phyloP scores from a whole-genome alignment of 1,140 invertebrate genomes.

The Aphelenchoides besseyi region DNA sequence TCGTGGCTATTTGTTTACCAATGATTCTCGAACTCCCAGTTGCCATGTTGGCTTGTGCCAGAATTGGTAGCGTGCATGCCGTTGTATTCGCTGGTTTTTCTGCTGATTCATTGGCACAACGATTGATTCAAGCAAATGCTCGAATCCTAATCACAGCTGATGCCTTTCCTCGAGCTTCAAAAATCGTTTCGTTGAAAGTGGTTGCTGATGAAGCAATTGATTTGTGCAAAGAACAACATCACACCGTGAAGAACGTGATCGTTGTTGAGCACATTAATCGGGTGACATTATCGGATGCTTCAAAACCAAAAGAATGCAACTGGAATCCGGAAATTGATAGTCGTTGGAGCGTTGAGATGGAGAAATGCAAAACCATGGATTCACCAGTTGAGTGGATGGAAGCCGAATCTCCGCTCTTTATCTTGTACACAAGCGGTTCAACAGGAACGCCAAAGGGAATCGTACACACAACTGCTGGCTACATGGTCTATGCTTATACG shows the following conservation, averaged over 20 bases:
- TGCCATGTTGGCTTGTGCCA: constrained; percentile 88
- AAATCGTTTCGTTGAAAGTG: constrained; percentile 40
- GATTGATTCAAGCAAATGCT: constrained; percentile 66
- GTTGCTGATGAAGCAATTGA: constrained; percentile 39
- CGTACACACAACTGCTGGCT: constrained; percentile 86
- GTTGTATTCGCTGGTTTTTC: constrained; percentile 75
- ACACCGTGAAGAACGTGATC: constrained; percentile 23
- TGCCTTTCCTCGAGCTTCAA: constrained; percentile 40
- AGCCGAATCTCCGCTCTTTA: constrained; percentile 90
- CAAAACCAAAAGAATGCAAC: background rate
- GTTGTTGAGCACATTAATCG: constrained; percentile 42
- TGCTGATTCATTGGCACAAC: constrained; percentile 67
- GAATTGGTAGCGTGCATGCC: constrained; percentile 90
- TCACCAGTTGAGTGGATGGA: constrained; percentile 77
- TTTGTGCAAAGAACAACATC: constrained; percentile 16
- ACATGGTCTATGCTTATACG: constrained; percentile 75
- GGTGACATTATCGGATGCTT: constrained; percentile 18
- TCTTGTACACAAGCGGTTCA: constrained; percentile 93
- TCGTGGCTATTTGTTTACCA: constrained; percentile 94
- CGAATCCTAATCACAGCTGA: constrained; percentile 76
- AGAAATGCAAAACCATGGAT: constrained; percentile 28
- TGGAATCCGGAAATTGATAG: constrained; percentile 23
- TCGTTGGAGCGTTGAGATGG: constrained; percentile 35
- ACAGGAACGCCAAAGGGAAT: constrained; percentile 98
- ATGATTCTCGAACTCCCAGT: constrained; percentile 90